Evolutionary conservation across 1,140 invertebrate genomes (phyloP).

Genomic region (Papilio aristodemus): DNA sequence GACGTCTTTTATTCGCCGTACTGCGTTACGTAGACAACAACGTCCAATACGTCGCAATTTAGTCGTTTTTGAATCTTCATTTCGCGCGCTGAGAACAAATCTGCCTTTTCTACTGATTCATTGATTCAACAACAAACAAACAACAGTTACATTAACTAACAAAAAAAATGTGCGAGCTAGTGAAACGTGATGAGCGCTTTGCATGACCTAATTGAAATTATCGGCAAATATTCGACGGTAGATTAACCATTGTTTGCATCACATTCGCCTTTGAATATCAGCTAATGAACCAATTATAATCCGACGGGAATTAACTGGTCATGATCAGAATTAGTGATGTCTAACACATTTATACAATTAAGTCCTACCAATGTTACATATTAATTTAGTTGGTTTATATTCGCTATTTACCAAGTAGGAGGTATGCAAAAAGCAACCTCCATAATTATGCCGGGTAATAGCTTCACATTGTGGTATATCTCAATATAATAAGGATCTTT

Average conservation of each 20-base stretch:
- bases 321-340: constrained; percentile 23
- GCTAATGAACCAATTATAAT: constrained; percentile 33
- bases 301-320: constrained; percentile 16
- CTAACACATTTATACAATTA: constrained; percentile 14
- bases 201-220: constrained; percentile 33
- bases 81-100: too few relatives aligned
- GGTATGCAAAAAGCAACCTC: background rate
- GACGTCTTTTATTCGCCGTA: too few relatives aligned
- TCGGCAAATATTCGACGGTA: constrained; percentile 31
- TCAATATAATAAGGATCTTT: constrained; percentile 1
- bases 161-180: constrained; percentile 13
- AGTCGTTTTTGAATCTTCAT: too few relatives aligned
- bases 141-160: background rate
- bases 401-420: too few relatives aligned
- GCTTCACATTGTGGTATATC: background rate
- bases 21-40: too few relatives aligned
- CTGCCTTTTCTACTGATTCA: too few relatives aligned
- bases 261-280: constrained; percentile 30
- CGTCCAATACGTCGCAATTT: too few relatives aligned
- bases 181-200: constrained; percentile 28
- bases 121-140: constrained; percentile 8
- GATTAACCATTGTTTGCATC: constrained; percentile 34
- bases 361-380: too few relatives aligned
- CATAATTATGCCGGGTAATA: background rate
- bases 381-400: too few relatives aligned